phyloP scores from a whole-genome alignment of 1,140 invertebrate genomes.

The Hyposmocoma kahamanoa region DNA sequence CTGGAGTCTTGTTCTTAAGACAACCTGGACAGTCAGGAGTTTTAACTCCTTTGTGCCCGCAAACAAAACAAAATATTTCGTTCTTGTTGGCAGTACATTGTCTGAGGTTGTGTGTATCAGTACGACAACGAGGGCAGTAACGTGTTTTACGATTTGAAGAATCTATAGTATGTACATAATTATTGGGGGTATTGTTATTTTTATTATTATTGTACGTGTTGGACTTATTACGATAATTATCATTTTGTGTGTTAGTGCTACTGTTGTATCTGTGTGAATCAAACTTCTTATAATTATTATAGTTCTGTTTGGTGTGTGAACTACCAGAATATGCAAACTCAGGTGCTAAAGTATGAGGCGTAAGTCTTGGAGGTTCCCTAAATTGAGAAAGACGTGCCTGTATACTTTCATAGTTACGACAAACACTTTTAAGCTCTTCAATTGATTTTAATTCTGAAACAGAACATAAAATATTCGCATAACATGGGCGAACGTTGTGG shows the following conservation, averaged over 20 bases:
- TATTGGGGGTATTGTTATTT: conserved; percentile 14
- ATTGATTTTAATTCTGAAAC: conserved; percentile 9
- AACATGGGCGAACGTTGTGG: conserved; percentile 26
- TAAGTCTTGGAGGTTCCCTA: conserved; percentile 17
- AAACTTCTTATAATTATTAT: too few species aligned
- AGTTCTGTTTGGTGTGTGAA: conserved; percentile 10
- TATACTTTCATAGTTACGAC: conserved; percentile 22
- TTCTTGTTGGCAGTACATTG: conserved; percentile 10
- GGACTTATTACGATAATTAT: conserved; percentile 2
- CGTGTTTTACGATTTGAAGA: neutral
- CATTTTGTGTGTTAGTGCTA: neutral
- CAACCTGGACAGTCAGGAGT: conserved; percentile 22
- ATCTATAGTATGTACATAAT: conserved; percentile 6
- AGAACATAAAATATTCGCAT: conserved; percentile 16
- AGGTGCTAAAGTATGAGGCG: conserved; percentile 19
- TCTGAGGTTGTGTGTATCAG: conserved; percentile 12
- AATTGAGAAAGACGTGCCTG: conserved; percentile 16
- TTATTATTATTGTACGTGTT: conserved; percentile 5
- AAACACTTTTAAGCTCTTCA: conserved; percentile 10
- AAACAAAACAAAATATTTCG: conserved; percentile 17
- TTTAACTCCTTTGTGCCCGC: conserved; percentile 13
- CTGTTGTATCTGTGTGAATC: too few species aligned
- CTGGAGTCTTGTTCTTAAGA: neutral
- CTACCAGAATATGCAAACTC: conserved; percentile 21
- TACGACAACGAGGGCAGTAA: conserved; percentile 21